phyloP scores from a whole-genome alignment of 53 echinoderm and acorn worm species.

The Arbacia lixula region DNA sequence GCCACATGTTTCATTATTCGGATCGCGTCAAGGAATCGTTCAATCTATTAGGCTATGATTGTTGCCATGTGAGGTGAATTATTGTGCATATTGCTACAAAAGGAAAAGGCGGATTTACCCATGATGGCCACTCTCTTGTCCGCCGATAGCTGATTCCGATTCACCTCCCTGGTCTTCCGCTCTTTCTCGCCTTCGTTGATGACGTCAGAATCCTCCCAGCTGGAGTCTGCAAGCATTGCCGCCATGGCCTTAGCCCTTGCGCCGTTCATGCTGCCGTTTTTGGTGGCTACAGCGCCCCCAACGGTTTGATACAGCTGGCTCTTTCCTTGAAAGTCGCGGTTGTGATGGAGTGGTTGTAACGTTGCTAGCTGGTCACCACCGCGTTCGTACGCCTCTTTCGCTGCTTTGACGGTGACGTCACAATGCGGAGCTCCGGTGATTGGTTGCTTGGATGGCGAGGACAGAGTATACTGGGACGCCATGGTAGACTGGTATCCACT shows the following conservation, averaged over 20 bases:
- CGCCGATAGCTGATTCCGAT: constrained; percentile 17
- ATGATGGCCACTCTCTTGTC: constrained; percentile 49
- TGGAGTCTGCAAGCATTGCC: too few species aligned
- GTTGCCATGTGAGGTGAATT: too few species aligned
- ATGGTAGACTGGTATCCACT: neutral
- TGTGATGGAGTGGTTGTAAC: too few species aligned
- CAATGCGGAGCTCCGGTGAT: neutral
- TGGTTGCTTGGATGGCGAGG: neutral
- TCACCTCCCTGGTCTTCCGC: neutral
- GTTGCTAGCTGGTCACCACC: constrained; percentile 8
- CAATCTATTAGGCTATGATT: too few species aligned
- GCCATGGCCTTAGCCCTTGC: too few species aligned
- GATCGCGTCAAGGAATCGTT: too few species aligned
- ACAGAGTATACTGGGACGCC: neutral
- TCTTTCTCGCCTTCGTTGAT: neutral
- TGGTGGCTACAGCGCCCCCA: too few species aligned
- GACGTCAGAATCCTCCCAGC: constrained; percentile 1
- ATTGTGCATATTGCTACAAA: too few species aligned
- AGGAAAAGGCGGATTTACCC: neutral
- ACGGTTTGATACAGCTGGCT: too few species aligned
- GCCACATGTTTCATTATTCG: neutral
- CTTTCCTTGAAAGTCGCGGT: too few species aligned
- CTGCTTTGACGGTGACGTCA: neutral
- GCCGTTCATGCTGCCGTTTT: too few species aligned
- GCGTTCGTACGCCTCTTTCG: neutral